Percentiles rank a stretch among this genome's conserved stretches.
Conservation (phyloP, 2,888 invertebrate species). For the Andrena flavipes region DNA sequence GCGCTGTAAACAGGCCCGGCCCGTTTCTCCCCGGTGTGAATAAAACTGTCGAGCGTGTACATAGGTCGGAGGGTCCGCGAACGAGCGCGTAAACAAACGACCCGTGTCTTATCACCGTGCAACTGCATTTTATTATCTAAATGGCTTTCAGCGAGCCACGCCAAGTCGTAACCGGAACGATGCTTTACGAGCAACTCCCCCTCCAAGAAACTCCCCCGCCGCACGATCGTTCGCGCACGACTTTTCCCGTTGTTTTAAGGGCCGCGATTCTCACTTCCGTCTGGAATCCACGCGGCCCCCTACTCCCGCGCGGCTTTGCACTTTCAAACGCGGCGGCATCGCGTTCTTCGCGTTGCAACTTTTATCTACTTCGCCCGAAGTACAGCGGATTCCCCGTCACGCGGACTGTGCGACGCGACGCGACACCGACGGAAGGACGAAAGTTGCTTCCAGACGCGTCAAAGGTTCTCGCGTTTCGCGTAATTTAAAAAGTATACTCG, state of each 20-base stretch:
- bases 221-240: constrained; percentile 29
- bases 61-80: constrained; percentile 44
- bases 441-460: too few species aligned
- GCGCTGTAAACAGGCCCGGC: constrained; percentile 49
- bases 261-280: constrained; percentile 6
- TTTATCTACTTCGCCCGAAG: constrained; percentile 17
- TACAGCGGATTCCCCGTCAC: neutral
- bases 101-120: constrained; percentile 70
- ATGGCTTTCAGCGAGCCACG: constrained; percentile 69
- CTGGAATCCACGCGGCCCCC: neutral
- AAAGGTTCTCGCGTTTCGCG: neutral
- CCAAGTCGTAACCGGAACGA: constrained; percentile 54
- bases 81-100: constrained; percentile 70
- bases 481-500: neutral
- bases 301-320: neutral
- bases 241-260: constrained; percentile 31
- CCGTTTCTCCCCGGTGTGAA: constrained; percentile 35
- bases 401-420: neutral
- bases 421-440: too few species aligned
- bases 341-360: constrained; percentile 18
- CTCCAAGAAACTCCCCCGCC: constrained; percentile 28
- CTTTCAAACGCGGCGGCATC: neutral
- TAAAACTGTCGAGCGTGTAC: constrained; percentile 26
- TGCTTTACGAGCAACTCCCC: constrained; percentile 49
- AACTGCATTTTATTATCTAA: constrained; percentile 74